Percentiles rank a stretch among this genome's conserved stretches.
Evolutionary conservation across 2,888 invertebrate species (phyloP).

Genomic region (Gymnoscelis rufifasciata): DNA sequence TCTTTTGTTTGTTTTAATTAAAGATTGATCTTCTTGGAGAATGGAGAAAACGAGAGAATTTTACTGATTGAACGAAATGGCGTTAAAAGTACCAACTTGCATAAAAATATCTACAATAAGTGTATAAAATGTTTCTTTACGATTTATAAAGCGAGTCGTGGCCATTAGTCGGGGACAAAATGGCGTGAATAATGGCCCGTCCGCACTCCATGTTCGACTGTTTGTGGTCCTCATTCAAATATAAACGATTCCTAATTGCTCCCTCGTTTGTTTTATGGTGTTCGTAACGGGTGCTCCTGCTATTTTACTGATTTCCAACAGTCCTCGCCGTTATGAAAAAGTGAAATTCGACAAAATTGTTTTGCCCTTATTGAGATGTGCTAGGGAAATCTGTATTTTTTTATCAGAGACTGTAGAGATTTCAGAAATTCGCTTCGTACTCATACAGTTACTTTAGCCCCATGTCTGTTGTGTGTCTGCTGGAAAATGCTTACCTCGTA

Average conservation of each 20-base stretch:
- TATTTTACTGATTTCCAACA: neutral
- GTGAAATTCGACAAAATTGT: no score
- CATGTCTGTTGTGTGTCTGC: no score
- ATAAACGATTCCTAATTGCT: slow-evolving; percentile 19
- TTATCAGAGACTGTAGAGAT: no score
- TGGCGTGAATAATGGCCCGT: slow-evolving; percentile 50
- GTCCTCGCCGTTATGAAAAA: no score
- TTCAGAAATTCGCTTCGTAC: no score
- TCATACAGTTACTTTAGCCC: no score
- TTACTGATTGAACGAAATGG: no score
- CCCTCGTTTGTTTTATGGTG: slow-evolving; percentile 2
- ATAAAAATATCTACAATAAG: slow-evolving; percentile 5
- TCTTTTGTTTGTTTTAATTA: neutral
- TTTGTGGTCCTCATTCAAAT: slow-evolving; percentile 35
- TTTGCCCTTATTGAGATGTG: no score
- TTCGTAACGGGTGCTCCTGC: neutral
- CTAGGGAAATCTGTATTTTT: no score
- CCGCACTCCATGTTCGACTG: slow-evolving; percentile 40
- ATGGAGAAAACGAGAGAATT: no score
- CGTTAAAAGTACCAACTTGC: no score
- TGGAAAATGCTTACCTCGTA: no score
- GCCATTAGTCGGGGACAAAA: slow-evolving; percentile 43
- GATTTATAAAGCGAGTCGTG: slow-evolving; percentile 39
- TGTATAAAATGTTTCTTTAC: slow-evolving; percentile 32
- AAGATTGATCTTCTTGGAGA: neutral